Base-by-base conservation (phyloP, 2,797 vertebrate genomes). In the Squalus acanthias region DNA sequence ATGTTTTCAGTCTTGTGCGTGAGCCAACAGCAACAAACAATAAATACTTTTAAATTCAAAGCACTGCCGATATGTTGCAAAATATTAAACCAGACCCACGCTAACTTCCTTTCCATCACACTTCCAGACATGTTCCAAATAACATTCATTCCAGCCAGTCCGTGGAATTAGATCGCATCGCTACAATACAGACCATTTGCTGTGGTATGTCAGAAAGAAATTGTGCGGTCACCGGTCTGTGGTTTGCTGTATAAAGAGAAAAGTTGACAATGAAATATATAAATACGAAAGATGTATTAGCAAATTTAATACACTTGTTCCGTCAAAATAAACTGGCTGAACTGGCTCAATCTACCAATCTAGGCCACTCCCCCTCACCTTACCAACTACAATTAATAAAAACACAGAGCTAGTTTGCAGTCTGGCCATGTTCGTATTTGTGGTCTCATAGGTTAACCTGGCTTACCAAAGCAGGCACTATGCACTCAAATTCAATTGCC, bases 91-190 rank as follows among this genome's bases (percentile, higher is more conserved):
- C 94, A 57, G 94, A 95, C 94, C 94, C 94, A 93, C 65, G 65
- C 91, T 93, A 69, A 93, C 63, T 93, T 93, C 91, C 91, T 93
- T 93, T 93, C 63, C 91, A 93, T 93, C 91, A 93, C 63, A 95
- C 70, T 95, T 95, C 94, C 94, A 95, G 94, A 95, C 69, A 95
- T 95, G 94, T 95, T 95, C 94, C 70, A 95, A 95, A 95, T 95
- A 95, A 76, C 67, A 95, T 74, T 95, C 69, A 95, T 95, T 95
- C 94, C 94, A 95, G 24, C 94, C 67, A 76, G 94, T 74, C 50
- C 70, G 5, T 39, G 94, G 70, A 76, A 95, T 95, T 57, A 95
- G 94, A 95, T 95, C 50, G 53, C 46, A 76, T 76, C 39, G 26
- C 70, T 57, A 74, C 94, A 95, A 76, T n/a, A 20, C 50, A 76